Evolutionary conservation across 1,140 invertebrate species (phyloP).

Genomic region (Plodia interpunctella): DNA sequence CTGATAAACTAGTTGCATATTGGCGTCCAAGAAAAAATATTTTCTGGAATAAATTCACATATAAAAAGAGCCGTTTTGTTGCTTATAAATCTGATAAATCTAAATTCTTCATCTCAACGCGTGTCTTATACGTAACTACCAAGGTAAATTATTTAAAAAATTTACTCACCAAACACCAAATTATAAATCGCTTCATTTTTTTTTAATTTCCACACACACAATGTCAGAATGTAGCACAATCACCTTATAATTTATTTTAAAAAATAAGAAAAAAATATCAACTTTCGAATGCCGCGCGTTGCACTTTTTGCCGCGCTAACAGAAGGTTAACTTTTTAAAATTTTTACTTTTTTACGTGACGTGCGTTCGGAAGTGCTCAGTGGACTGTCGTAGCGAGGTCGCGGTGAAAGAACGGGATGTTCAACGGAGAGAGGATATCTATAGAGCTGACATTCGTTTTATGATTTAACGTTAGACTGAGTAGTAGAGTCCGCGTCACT

Average conservation of each 20-base stretch:
- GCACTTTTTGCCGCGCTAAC: background rate
- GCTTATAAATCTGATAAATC: too few relatives aligned
- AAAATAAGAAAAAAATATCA: conserved; percentile 11
- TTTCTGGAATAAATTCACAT: too few relatives aligned
- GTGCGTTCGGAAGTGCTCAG: conserved; percentile 16
- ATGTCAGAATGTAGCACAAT: conserved; percentile 14
- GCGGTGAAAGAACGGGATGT: conserved; percentile 27
- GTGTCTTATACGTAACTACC: too few relatives aligned
- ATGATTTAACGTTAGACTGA: too few relatives aligned
- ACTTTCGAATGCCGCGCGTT: conserved; percentile 5
- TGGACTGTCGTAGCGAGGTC: conserved; percentile 20
- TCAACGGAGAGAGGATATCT: conserved; percentile 27
- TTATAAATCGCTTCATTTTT: conserved; percentile 15
- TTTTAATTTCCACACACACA: conserved; percentile 14
- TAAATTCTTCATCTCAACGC: too few relatives aligned
- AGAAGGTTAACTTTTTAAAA: conserved; percentile 8
- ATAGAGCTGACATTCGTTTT: conserved; percentile 16
- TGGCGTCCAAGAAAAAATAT: too few relatives aligned
- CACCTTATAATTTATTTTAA: conserved; percentile 17
- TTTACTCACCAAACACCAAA: conserved; percentile 22
- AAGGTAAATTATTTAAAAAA: background rate
- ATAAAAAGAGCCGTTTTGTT: too few relatives aligned
- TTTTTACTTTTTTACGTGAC: conserved; percentile 9
- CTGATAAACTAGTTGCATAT: too few relatives aligned
- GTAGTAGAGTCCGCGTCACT: too few relatives aligned